A percentile compares a stretch with the other conserved stretches of the same genome.
phyloP scores from a whole-genome alignment of 2,797 vertebrate genomes.

The Triplophysa bombifrons region DNA sequence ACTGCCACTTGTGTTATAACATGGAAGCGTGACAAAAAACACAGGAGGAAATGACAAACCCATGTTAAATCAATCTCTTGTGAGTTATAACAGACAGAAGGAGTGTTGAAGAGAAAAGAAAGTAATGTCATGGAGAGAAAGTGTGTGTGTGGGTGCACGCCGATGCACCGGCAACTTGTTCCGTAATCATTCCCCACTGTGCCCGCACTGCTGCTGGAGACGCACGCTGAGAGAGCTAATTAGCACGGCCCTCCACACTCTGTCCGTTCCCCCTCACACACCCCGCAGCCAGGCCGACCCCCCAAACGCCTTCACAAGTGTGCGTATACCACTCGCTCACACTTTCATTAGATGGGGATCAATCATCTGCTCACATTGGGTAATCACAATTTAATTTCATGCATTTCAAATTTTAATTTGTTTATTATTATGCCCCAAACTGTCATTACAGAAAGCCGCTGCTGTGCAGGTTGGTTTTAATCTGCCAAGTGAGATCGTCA shows the following conservation, averaged over 20 bases:
- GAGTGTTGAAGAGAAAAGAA: slow-evolving; percentile 17
- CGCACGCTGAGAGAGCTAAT: slow-evolving; percentile 80
- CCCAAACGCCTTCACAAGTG: slow-evolving; percentile 16
- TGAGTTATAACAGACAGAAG: slow-evolving; percentile 3
- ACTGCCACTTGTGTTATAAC: neutral
- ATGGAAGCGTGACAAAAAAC: neutral
- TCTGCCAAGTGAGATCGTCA: slow-evolving; percentile 58
- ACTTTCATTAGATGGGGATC: slow-evolving; percentile 68
- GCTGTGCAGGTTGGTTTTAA: slow-evolving; percentile 56
- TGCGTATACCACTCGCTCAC: slow-evolving; percentile 30
- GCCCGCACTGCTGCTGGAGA: slow-evolving; percentile 72
- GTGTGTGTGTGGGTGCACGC: slow-evolving; percentile 58
- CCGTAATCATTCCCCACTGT: slow-evolving; percentile 75
- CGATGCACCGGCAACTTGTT: slow-evolving; percentile 68
- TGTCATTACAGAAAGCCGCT: slow-evolving; percentile 63
- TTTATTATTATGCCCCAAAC: slow-evolving; percentile 68
- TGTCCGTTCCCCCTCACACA: slow-evolving; percentile 68
- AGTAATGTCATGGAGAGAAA: neutral
- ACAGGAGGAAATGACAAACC: slow-evolving; percentile 20
- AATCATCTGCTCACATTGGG: slow-evolving; percentile 67
- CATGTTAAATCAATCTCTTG: slow-evolving; percentile 34
- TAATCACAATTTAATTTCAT: slow-evolving; percentile 74
- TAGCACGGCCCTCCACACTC: slow-evolving; percentile 75
- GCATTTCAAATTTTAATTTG: slow-evolving; percentile 72
- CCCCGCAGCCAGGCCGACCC: slow-evolving; percentile 46